A percentile compares a stretch with the other conserved stretches of the same genome.
Evolutionary conservation across 2,113 vertebrate genomes (phyloP).

Genomic region (Centrocercus urophasianus): DNA sequence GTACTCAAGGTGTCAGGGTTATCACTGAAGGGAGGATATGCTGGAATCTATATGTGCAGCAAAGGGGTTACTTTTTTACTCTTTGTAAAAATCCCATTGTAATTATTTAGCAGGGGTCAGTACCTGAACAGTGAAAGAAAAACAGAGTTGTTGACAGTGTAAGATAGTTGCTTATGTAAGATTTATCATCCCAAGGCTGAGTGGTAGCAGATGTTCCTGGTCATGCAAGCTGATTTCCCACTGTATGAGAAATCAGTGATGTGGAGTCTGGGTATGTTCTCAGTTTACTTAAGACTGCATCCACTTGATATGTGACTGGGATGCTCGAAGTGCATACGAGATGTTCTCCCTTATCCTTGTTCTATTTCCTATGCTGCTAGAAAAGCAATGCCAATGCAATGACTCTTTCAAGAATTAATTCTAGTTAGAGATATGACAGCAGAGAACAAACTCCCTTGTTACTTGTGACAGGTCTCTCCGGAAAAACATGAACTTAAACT

Average conservation of each 20-base stretch:
- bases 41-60: not conserved
- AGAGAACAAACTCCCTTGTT: not conserved
- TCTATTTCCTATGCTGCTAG: not conserved
- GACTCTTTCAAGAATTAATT: not conserved
- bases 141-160: not conserved
- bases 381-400: not conserved
- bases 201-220: constrained; percentile 30
- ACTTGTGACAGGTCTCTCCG: not conserved
- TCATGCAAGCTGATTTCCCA: not conserved
- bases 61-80: not conserved
- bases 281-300: not conserved
- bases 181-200: not conserved
- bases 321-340: not conserved
- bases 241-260: constrained; percentile 39
- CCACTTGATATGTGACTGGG: not conserved
- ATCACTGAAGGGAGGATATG: not conserved
- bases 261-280: constrained; percentile 55
- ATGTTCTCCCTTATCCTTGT: not conserved
- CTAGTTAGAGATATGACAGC: not conserved
- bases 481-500: not conserved
- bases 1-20: not conserved
- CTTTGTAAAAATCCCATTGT: not conserved
- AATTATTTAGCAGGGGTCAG: not conserved
- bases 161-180: not conserved
- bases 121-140: constrained; percentile 6